Evolutionary conservation across 2,797 vertebrate genomes (phyloP), one percentile per base, ranked within the genome.

Genomic region (Esox masquinongy): DNA sequence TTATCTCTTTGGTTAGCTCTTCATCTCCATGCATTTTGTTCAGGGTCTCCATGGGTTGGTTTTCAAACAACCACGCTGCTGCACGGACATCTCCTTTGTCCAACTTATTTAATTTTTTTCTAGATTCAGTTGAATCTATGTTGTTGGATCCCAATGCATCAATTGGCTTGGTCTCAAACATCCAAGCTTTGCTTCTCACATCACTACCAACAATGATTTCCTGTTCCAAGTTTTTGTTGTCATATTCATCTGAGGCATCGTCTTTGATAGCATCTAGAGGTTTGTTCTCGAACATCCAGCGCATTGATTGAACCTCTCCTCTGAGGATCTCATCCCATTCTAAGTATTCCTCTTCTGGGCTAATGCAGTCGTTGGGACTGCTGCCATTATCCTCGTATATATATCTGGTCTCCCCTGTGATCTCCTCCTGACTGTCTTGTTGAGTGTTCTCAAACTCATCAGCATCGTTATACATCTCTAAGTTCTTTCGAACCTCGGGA

Each of bases 251-350:
- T 2, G 86, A 91, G 79, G 81, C 88, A 50, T 93, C 89, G 79
- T 92, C 93, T 82, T 93, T 95, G 76, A 97, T 95, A 53, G 92
- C 82, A 86, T 96, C 89, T 11, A 96, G 86, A 29, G 95, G 94
- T 85, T 96, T 95, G 73, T 96, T 97, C 87, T 97, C 95, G 93
- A 97, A 97, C 91, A 94, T 93, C 94, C 94, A 95, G 67, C 94
- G 93, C 90, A 95, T 92, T 2, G 95, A 93, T 81, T 96, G 95
- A 14, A 97, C 94, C 36, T 97, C 95, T 0, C 95, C 95, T 11
- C 94, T 96, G 0, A 94, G 85, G 82, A 96, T 95, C 88, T 98
- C 95, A 79, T 93, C 91, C 95, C 93, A 95, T 71, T 96, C 94
- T 51, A 87, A 80, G 74, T 91, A 90, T 73, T 97, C 94, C 76